Conservation (phyloP, 2,113 vertebrate genomes). For the Leptodactylus fuscus region DNA sequence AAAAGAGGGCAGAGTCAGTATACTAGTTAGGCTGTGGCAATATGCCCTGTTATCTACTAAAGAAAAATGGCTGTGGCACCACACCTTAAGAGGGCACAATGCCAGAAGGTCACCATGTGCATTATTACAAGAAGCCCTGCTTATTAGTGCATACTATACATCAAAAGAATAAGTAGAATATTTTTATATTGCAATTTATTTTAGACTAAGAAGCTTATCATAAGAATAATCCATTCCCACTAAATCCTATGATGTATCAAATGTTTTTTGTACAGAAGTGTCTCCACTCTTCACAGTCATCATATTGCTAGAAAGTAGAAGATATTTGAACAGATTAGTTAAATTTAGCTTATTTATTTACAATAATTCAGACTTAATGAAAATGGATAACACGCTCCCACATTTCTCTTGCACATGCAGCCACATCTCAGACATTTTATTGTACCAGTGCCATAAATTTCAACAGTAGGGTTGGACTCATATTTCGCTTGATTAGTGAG, state of each 20-base stretch:
- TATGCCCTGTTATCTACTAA: not conserved
- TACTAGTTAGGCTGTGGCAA: not conserved
- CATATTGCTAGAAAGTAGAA: not conserved
- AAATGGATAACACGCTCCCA: slow-evolving; percentile 44
- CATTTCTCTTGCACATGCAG: slow-evolving; percentile 46
- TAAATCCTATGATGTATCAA: not conserved
- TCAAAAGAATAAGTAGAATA: not conserved
- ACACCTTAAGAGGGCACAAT: not conserved
- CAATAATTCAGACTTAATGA: not conserved
- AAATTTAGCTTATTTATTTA: slow-evolving; percentile 20
- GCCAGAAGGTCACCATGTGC: not conserved
- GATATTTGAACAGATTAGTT: slow-evolving; percentile 4
- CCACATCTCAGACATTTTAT: slow-evolving; percentile 56
- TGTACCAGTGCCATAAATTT: slow-evolving; percentile 52
- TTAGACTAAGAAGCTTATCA: too few relatives aligned
- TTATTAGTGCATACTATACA: not conserved
- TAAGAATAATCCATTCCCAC: not conserved
- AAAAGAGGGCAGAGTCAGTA: slow-evolving; percentile 17
- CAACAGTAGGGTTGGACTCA: slow-evolving; percentile 54
- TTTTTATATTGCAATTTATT: not conserved
- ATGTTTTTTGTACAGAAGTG: not conserved
- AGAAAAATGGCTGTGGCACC: not conserved
- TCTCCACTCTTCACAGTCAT: not conserved
- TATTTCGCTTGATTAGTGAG: slow-evolving; percentile 57
- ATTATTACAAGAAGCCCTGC: not conserved